Conservation (phyloP, 2,888 invertebrate species). For the Boloria selene region DNA sequence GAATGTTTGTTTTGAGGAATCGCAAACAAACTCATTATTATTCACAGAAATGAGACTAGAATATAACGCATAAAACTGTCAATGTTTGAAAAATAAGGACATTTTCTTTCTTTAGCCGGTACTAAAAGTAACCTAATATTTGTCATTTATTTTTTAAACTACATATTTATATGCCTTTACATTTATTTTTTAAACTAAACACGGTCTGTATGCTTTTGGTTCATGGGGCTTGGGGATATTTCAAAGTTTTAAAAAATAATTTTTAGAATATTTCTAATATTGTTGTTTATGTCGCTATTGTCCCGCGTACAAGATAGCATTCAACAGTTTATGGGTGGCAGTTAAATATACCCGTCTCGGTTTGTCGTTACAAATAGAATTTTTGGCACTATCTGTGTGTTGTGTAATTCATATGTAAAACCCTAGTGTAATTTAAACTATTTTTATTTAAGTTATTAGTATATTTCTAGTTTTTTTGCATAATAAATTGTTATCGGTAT, state of each 20-base stretch:
- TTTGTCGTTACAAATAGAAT: conserved; percentile 81
- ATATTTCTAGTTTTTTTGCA: no score
- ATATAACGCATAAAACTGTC: conserved; percentile 57
- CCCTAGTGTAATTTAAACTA: conserved; percentile 72
- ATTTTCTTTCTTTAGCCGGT: no score
- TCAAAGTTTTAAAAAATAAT: no score
- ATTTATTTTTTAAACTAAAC: no score
- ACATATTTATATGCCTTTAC: no score
- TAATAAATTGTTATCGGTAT: no score
- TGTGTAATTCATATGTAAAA: conserved; percentile 80
- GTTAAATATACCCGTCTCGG: conserved; percentile 81
- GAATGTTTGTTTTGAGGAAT: conserved; percentile 76
- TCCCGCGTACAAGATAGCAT: conserved; percentile 63
- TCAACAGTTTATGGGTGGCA: conserved; percentile 79
- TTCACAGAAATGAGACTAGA: conserved; percentile 62
- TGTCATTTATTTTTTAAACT: no score
- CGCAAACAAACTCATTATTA: conserved; percentile 73
- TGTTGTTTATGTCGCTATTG: conserved; percentile 38
- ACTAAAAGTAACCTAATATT: no score
- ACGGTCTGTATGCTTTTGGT: no score
- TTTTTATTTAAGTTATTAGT: conserved; percentile 47
- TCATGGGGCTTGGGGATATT: no score
- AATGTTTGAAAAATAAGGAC: conserved; percentile 36
- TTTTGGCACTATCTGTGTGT: conserved; percentile 79
- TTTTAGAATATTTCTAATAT: neutral